Base-by-base conservation (phyloP, 2,888 invertebrate species). In the Thalpophila matura region DNA sequence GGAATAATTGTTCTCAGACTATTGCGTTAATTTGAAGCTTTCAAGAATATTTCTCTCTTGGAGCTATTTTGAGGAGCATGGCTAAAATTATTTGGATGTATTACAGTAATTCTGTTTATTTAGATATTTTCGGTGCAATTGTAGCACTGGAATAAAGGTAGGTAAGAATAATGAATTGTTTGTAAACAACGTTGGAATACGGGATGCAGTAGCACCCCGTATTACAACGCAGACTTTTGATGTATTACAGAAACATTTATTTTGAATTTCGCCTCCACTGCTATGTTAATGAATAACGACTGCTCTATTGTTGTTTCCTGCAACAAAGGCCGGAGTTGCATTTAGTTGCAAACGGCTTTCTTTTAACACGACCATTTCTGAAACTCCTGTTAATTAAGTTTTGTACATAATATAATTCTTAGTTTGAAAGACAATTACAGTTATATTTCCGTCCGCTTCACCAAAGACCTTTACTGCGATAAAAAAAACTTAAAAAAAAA, bases 21-120 rank as follows among this genome's bases (percentile, higher is more conserved):
- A 53, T 67, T 46, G 51, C 59, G 40, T 43, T 70, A 67, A 70
- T 64, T 78, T 57, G 37, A 57, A 54, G 43, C 64, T 53, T 54
- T 60, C 50, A 40, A 51, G 53, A 57, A 67, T 54, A 56, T 56
- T 58, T 54, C 62, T 58, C 45, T 35, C 29, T 43, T 24, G 33
- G 22, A 63, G 43, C 40, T 55, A 61, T 63, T 72, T 45, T 16
- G 33, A 14, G 37, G 37, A 49, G 35, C 57, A 50, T 51, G 24
- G 20, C 40, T 7, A 35, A 59, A 47, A 55, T 55, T 54, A 72
- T 56, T 61, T 12, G n/a, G 55, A 59, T 53, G 53, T 74, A 60
- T 70, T 70, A 49, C 18, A 57, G 50, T 27, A 49, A 43, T 60
- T 40, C 3, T 40, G 53, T 63, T 65, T 63, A 37, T 54, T 42